Base-by-base conservation (phyloP, 2,113 vertebrate species). In the Heloderma charlesbogerti region DNA sequence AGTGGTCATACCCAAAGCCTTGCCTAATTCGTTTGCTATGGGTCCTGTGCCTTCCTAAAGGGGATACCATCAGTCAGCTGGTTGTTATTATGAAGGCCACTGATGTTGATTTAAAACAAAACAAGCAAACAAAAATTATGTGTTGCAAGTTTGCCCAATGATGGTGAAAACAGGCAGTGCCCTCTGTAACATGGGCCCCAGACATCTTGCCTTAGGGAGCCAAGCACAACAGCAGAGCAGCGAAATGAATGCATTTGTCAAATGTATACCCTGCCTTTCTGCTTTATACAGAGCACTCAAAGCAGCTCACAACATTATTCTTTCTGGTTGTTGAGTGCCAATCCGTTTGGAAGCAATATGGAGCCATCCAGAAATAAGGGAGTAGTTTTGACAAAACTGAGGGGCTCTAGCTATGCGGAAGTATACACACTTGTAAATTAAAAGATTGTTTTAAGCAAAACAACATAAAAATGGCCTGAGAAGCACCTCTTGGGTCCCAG, bases 1-100 rank as follows among this genome's bases (percentile, higher is more conserved):
- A 84, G 71, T 43, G 63, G 48, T 94, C 71, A 86, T 93, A 71
- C 93, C 94, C 91, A 84, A 87, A 94, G 48, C 51, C 95, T 96
- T 96, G 94, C 95, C 95, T 94, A 96, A 96, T 94, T 75, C 90
- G 77, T 94, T 93, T 91, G 89, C 90, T 92, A 84, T 90, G 57
- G 89, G 89, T 40, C 75, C 88, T 63, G 78, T 29, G 60, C 89
- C 92, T 67, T 69, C 67, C 27, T 57, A 88, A 91, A 91, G 92
- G 22, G 86, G 27, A 31, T 37, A 10, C 29, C 75, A 92, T 91
- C 88, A 37, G 66, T 92, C 89, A 34, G 89, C 8, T 83, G 90
- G 92, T 72, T 71, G 84, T 87, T 78, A 84, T 66, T 89, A 71
- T 83, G 27, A 92, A 93, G 93, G 84, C 72, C 40, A 9, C 54